Base-by-base conservation (phyloP, 2,888 invertebrate genomes). In the Drosophila barbarae region DNA sequence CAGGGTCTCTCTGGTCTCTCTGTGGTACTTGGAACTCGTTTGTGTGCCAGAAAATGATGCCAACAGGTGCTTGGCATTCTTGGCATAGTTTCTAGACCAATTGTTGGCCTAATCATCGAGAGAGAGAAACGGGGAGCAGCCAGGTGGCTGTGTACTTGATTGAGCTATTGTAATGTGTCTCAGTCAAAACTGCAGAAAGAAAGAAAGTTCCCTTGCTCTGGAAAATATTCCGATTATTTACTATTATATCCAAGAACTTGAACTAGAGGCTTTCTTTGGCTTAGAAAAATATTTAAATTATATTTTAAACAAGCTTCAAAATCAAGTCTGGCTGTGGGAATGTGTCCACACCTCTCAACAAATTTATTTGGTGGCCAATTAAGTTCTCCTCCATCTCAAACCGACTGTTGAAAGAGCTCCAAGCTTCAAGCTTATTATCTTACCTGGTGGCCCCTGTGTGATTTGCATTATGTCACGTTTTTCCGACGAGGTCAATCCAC, bases 31-130 rank as follows among this genome's bases (percentile, higher is more conserved):
- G 61, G 56, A 71, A 75, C 77, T 80, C 30, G 77, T 63, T 77
- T 66, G 63, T 36, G 50, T 49, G 69, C 44, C 59, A 49, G 64
- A 80, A 77, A 83, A 74, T 65, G 41, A 77, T 80, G 80, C 80
- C 83, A 79, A 69, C 79, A 79, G 79, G 79, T 79, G 79, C 79
- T 79, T 76, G 76, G 55, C 83, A 79, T 79, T 83, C 79, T 79
- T 77, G 79, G 83, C 83, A 79, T 79, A 74, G 76, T 79, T 83
- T 69, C 59, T 67, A 56, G 59, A 61, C 65, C 65, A 71, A 74
- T 77, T 77, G 42, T 26, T 23, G 65, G 44, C 59, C 30, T 36
- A 54, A 46, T 53, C 55, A 54, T 52, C 32, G 39, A 38, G 51
- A 21, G 39, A 38, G 51, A 21, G 39, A 51, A 18, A 34, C 12